A percentile compares a stretch with the other conserved stretches of the same genome.
These are phyloP conservation scores for Platycheirus albimanus DNA, from an alignment of 2,888 invertebrate genomes.

Conservation along the genomic window DNA sequence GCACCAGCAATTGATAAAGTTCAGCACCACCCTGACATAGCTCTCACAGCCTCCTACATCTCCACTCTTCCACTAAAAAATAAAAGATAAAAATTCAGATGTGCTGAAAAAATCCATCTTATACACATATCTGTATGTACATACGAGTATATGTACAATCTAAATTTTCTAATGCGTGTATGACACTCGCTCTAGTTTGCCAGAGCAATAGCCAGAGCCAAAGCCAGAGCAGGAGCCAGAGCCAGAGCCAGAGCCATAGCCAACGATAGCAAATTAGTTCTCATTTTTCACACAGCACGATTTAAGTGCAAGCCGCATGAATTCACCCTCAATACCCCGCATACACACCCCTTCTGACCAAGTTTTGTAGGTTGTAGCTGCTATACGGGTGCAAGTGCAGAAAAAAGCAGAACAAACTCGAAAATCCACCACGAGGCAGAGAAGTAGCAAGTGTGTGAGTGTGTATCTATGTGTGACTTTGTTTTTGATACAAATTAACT, in stretches of 20 bases:
- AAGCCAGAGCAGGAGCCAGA: no score
- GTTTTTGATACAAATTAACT: slow-evolving; percentile 43
- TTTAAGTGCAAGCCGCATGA: slow-evolving; percentile 32
- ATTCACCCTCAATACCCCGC: slow-evolving; percentile 9
- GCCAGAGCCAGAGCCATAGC: no score
- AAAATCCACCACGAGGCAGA: slow-evolving; percentile 27
- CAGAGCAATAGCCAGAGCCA: no score
- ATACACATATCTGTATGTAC: no score
- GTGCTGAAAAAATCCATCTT: not conserved
- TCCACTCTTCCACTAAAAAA: slow-evolving; percentile 15
- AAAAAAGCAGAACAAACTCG: slow-evolving; percentile 47
- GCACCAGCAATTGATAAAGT: slow-evolving; percentile 6
- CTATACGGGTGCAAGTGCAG: not conserved
- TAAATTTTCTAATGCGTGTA: slow-evolving; percentile 36
- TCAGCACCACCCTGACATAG: not conserved
- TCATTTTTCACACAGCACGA: slow-evolving; percentile 61
- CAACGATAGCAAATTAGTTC: slow-evolving; percentile 65
- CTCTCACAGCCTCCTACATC: no score
- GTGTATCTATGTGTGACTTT: not conserved
- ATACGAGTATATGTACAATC: not conserved
- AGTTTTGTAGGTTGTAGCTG: not conserved
- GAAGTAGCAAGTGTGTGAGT: not conserved
- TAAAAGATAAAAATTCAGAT: not conserved
- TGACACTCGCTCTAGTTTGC: slow-evolving; percentile 32
- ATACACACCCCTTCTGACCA: not conserved